These are phyloP conservation scores for Darevskia mixta DNA, from an alignment of 2,797 vertebrate genomes.

Conservation along the genomic window DNA sequence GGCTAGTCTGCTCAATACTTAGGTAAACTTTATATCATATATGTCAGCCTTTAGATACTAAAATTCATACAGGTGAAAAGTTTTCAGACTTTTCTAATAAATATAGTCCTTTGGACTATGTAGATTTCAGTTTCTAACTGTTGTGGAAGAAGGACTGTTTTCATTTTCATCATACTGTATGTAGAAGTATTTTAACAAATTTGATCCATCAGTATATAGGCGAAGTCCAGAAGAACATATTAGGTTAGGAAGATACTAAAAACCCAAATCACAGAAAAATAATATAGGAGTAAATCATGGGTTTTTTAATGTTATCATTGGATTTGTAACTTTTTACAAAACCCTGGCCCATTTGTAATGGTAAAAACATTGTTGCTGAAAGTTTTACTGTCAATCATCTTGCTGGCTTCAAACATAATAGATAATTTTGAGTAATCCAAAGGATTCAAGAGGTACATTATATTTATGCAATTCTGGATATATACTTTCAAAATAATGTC, in stretches of 20 bases:
- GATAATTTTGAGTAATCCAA: not conserved
- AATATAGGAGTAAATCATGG: not conserved
- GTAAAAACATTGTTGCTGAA: not conserved
- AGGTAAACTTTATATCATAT: not conserved
- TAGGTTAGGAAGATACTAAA: not conserved
- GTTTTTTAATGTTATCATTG: not conserved
- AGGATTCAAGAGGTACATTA: not conserved
- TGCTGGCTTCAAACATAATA: not conserved
- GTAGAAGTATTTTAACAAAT: not conserved
- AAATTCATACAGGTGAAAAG: not conserved
- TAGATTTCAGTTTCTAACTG: not conserved
- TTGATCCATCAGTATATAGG: not conserved
- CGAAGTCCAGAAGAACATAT: not conserved
- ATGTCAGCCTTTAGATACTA: not conserved
- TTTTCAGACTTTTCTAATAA: not conserved
- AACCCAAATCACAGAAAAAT: not conserved
- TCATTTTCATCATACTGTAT: no score
- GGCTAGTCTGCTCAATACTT: not conserved
- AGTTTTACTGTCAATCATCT: not conserved
- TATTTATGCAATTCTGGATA: not conserved
- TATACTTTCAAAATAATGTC: not conserved
- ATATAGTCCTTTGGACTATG: not conserved
- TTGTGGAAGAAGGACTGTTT: not conserved
- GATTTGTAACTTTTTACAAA: not conserved
- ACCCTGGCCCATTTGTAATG: not conserved